Evolutionary conservation across 2,113 vertebrate species (phyloP).

Genomic region (Ceuthmochares aereus): DNA sequence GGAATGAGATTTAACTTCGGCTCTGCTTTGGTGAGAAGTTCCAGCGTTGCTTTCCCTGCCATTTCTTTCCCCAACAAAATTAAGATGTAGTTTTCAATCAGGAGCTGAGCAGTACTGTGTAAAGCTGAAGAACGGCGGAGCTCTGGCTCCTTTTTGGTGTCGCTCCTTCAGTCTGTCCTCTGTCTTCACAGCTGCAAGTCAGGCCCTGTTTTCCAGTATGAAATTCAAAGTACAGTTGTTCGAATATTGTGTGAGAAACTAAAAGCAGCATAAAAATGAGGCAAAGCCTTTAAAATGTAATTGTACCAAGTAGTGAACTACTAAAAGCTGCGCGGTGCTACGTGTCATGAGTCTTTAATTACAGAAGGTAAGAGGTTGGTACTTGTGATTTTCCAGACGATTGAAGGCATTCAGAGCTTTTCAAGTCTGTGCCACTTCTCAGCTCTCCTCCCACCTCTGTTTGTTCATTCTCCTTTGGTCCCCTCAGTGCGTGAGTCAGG

Average conservation of each 20-base stretch:
- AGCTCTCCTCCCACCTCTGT: slow-evolving; percentile 43
- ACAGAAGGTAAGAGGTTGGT: slow-evolving; percentile 43
- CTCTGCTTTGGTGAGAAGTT: not conserved
- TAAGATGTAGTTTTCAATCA: not conserved
- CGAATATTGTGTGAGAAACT: not conserved
- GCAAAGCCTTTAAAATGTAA: not conserved
- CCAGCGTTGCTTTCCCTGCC: not conserved
- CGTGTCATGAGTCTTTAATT: slow-evolving; percentile 9
- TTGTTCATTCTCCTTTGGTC: slow-evolving; percentile 63
- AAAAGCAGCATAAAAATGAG: not conserved
- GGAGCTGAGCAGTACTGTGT: not conserved
- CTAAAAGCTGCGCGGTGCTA: not conserved
- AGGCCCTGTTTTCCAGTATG: not conserved
- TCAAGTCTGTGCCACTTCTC: slow-evolving; percentile 43
- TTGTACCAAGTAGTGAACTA: not conserved
- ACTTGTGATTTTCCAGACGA: slow-evolving; percentile 65
- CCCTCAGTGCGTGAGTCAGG: slow-evolving; percentile 57
- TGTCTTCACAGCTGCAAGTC: not conserved
- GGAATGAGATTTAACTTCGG: not conserved
- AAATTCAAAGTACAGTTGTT: not conserved
- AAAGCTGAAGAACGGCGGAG: not conserved
- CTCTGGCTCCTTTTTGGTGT: not conserved
- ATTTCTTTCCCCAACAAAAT: not conserved
- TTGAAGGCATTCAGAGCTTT: slow-evolving; percentile 66
- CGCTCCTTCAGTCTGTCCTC: not conserved